Percentiles rank a stretch among this genome's conserved stretches.
Conservation (phyloP, 1,140 invertebrate species). For the Andricus grossulariae region DNA sequence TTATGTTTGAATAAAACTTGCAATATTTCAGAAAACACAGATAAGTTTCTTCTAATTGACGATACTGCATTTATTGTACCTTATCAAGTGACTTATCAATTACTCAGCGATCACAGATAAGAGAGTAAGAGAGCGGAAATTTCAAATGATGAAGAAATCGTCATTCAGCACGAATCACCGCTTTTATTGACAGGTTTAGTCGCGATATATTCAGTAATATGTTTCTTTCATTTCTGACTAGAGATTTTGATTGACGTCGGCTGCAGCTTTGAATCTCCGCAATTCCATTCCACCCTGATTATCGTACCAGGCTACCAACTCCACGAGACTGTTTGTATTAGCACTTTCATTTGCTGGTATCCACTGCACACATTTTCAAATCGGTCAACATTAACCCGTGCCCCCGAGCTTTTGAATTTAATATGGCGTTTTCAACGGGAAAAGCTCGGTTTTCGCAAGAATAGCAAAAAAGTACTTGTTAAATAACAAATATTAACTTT, state of each 20-base stretch:
- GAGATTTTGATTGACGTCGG: constrained; percentile 3
- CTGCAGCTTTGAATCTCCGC: neutral
- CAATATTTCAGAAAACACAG: no score
- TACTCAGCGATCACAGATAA: constrained; percentile 5
- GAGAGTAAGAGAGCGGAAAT: constrained; percentile 5
- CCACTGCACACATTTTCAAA: no score
- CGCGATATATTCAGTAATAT: neutral
- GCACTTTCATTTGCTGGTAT: neutral
- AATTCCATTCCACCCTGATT: neutral
- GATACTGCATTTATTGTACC: neutral
- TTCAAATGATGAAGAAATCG: neutral
- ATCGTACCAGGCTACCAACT: neutral
- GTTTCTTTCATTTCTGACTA: constrained; percentile 6
- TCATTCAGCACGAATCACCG: neutral
- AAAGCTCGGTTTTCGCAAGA: no score
- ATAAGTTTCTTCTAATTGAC: neutral
- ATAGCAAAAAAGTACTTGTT: no score
- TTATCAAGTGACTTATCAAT: constrained; percentile 3
- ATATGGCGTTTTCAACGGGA: no score
- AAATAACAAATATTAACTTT: no score
- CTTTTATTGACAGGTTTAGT: neutral
- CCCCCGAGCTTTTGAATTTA: no score
- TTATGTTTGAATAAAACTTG: no score
- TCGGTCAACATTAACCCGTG: no score
- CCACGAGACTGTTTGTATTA: neutral